phyloP scores from a whole-genome alignment of 2,797 vertebrate genomes.

The Anabas testudineus region DNA sequence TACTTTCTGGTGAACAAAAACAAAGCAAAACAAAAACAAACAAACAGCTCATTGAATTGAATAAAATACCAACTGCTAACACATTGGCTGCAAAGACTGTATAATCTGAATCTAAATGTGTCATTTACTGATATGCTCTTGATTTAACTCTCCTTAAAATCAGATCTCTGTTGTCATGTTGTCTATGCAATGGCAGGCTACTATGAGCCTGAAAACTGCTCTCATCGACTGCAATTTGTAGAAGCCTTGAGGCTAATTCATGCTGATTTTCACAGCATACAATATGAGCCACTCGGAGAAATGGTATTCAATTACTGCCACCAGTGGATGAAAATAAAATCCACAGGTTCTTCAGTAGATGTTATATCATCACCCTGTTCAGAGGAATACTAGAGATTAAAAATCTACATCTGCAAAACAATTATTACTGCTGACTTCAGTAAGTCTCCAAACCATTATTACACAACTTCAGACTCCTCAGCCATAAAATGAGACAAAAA shows the following conservation, averaged over 20 bases:
- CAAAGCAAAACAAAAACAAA: too few species aligned
- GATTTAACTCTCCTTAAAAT: slow-evolving; percentile 37
- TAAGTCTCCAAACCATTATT: slow-evolving; percentile 34
- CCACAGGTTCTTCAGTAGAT: background rate
- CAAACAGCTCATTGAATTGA: slow-evolving; percentile 1
- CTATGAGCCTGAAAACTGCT: slow-evolving; percentile 11
- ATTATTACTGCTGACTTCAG: slow-evolving; percentile 25
- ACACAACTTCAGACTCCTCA: slow-evolving; percentile 36
- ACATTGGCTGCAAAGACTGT: background rate
- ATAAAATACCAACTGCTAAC: background rate
- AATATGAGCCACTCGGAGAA: slow-evolving; percentile 24
- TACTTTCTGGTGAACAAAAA: background rate
- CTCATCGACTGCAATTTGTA: slow-evolving; percentile 30
- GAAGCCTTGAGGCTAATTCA: slow-evolving; percentile 26
- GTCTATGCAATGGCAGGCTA: background rate
- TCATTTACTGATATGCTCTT: slow-evolving; percentile 32
- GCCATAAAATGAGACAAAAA: slow-evolving; percentile 32
- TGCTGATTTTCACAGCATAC: slow-evolving; percentile 39
- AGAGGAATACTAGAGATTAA: background rate
- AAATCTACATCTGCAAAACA: slow-evolving; percentile 1
- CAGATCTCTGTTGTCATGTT: slow-evolving; percentile 15
- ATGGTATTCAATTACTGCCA: slow-evolving; percentile 32
- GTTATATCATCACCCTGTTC: slow-evolving; percentile 16
- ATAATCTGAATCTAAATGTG: background rate
- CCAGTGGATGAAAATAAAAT: background rate